phyloP scores from a whole-genome alignment of 2,113 vertebrate species.

The Vidua chalybeata region DNA sequence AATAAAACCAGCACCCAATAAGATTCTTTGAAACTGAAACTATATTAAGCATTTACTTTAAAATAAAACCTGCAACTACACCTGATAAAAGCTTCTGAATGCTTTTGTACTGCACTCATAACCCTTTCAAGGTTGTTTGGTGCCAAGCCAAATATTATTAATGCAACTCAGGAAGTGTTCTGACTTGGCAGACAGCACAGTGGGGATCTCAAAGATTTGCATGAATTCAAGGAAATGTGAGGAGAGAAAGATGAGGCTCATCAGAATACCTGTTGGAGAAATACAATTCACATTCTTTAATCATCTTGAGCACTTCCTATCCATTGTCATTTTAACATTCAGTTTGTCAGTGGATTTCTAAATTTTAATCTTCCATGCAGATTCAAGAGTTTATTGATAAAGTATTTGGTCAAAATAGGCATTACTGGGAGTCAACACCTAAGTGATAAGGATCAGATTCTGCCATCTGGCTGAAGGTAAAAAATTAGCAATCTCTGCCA shows the following conservation, averaged over 20 bases:
- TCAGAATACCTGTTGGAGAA: neutral
- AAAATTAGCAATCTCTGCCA: neutral
- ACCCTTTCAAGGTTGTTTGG: slow-evolving; percentile 34
- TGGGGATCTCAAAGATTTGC: neutral
- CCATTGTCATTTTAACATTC: neutral
- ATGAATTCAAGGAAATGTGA: neutral
- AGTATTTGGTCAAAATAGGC: neutral
- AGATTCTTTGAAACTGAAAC: slow-evolving; percentile 61
- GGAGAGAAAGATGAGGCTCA: neutral
- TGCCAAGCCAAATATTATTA: slow-evolving; percentile 67
- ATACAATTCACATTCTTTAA: neutral
- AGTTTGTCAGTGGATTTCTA: neutral
- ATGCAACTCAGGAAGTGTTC: slow-evolving; percentile 13
- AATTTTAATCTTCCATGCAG: neutral
- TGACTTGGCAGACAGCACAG: slow-evolving; percentile 14
- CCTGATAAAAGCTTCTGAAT: slow-evolving; percentile 55
- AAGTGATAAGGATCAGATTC: neutral
- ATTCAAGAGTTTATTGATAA: neutral
- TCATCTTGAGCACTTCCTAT: neutral
- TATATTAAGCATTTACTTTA: slow-evolving; percentile 45
- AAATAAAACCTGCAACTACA: slow-evolving; percentile 56
- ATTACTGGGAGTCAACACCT: neutral
- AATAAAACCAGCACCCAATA: neutral
- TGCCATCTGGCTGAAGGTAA: neutral
- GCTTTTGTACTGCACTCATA: slow-evolving; percentile 50